These are phyloP conservation scores for Hydropotes inermis DNA, from an alignment of 2,113 vertebrate genomes.

Conservation along the genomic window DNA sequence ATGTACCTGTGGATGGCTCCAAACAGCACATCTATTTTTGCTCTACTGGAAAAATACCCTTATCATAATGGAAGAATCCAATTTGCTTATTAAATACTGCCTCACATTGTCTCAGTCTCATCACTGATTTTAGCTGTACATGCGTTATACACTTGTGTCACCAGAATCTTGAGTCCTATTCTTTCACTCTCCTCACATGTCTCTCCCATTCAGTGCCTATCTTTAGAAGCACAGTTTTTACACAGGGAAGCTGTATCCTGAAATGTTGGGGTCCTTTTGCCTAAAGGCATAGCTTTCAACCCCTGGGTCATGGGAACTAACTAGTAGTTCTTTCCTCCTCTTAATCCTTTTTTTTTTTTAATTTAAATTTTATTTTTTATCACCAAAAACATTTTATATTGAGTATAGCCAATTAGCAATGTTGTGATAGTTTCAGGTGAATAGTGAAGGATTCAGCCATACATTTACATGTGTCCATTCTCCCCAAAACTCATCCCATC, in stretches of 20 bases:
- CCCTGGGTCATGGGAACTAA: neutral
- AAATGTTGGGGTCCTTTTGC: neutral
- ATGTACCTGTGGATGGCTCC: neutral
- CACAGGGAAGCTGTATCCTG: neutral
- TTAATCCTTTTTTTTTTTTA: neutral
- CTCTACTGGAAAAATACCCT: neutral
- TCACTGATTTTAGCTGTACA: neutral
- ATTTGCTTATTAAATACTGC: neutral
- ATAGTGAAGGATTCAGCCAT: neutral
- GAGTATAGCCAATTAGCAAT: neutral
- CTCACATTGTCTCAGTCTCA: neutral
- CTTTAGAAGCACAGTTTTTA: neutral
- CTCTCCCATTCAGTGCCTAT: neutral
- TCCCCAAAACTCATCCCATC: neutral
- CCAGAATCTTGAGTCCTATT: neutral
- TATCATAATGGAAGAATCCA: neutral
- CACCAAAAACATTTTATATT: neutral
- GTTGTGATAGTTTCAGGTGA: neutral
- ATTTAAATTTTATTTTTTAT: neutral
- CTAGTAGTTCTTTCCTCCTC: neutral
- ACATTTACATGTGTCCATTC: neutral
- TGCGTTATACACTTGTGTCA: neutral
- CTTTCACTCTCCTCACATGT: neutral
- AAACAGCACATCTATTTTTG: neutral
- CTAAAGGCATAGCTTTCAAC: neutral